A percentile compares a stretch with the other conserved stretches of the same genome.
phyloP scores from a whole-genome alignment of 2,113 vertebrate species.

The Capreolus pygargus region DNA sequence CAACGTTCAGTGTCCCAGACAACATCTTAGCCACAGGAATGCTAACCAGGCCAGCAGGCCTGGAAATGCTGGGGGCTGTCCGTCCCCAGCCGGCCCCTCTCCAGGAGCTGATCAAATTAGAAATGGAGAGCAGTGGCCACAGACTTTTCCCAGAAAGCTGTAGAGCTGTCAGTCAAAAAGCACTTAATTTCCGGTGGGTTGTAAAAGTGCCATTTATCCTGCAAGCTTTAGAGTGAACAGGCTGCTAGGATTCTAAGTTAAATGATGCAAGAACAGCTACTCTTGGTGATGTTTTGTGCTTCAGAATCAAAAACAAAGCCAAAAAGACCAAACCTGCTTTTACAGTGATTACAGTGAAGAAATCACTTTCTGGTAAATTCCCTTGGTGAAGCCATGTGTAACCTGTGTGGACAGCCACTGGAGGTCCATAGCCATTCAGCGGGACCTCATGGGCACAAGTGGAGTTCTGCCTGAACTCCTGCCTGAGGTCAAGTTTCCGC shows the following conservation, averaged over 20 bases:
- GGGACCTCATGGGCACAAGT: not conserved
- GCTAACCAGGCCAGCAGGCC: not conserved
- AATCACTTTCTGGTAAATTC: conserved; percentile 26
- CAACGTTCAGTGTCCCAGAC: not conserved
- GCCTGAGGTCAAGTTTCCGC: not conserved
- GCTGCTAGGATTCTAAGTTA: conserved; percentile 40
- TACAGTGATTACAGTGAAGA: not conserved
- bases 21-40: not conserved
- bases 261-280: conserved; percentile 48
- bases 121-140: not conserved
- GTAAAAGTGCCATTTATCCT: conserved; percentile 54
- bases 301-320: conserved; percentile 50
- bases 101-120: not conserved
- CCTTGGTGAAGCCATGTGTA: not conserved
- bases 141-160: not conserved
- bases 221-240: conserved; percentile 11
- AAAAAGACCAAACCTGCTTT: conserved; percentile 49
- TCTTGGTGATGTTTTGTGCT: conserved; percentile 26
- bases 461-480: not conserved
- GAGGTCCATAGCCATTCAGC: not conserved
- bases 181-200: conserved; percentile 42
- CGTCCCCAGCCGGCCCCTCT: not conserved
- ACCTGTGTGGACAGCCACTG: not conserved
- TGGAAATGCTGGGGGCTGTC: not conserved
- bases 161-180: conserved; percentile 33